Percentiles rank a stretch among this genome's conserved stretches.
These are phyloP conservation scores for Pseudobourletiella spinata DNA, from an alignment of 1,140 invertebrate species.

Conservation along the genomic window DNA sequence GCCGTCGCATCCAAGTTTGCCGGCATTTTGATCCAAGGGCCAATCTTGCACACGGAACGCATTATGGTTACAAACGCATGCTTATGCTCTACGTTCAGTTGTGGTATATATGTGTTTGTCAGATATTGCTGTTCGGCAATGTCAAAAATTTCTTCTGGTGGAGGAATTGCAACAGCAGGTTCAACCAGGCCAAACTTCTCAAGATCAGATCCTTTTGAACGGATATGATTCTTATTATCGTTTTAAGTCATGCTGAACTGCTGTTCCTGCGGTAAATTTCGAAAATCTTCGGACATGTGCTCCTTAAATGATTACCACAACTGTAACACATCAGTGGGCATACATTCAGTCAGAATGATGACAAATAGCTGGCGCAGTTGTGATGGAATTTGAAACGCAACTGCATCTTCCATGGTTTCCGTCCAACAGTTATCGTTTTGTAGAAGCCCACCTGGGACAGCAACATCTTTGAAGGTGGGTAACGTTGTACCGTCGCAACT, in stretches of 20 bases:
- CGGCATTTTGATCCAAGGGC: no score
- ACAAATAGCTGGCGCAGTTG: conserved; percentile 32
- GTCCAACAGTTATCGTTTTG: conserved; percentile 40
- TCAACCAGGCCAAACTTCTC: background rate
- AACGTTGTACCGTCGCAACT: conserved; percentile 38
- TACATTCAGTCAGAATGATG: conserved; percentile 23
- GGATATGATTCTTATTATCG: background rate
- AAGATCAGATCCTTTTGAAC: background rate
- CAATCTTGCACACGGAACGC: no score
- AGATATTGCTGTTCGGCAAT: no score
- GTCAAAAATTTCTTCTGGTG: no score
- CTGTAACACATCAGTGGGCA: conserved; percentile 16
- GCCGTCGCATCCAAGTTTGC: background rate
- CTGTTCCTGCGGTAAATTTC: no score
- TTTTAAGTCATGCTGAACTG: no score
- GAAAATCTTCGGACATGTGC: conserved; percentile 18
- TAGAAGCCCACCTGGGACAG: conserved; percentile 36
- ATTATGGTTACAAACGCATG: no score
- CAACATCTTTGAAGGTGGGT: conserved; percentile 39
- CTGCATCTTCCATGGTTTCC: conserved; percentile 31
- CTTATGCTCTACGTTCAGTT: no score
- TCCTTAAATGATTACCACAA: conserved; percentile 25
- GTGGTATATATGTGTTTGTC: no score
- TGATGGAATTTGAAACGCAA: conserved; percentile 10
- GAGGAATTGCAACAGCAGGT: no score